Percentiles rank a stretch among this genome's conserved stretches.
phyloP scores from a whole-genome alignment of 2,797 vertebrate genomes.

The Enteromius trimaculatus region DNA sequence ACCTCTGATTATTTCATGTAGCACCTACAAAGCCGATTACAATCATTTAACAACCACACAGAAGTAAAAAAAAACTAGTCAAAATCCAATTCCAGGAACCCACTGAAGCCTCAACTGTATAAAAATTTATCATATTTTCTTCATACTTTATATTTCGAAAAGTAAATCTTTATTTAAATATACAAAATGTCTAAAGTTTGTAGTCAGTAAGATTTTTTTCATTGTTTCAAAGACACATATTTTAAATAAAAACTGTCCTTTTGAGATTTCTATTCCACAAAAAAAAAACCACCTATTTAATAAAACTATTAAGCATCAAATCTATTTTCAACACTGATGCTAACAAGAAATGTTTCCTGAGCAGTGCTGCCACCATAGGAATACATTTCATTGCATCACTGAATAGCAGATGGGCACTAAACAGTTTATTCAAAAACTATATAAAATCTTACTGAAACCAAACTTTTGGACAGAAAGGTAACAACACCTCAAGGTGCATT shows the following conservation, averaged over 20 bases:
- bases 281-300: neutral
- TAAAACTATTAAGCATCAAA: neutral
- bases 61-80: neutral
- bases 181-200: neutral
- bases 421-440: neutral
- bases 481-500: neutral
- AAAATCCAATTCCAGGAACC: slow-evolving; percentile 1
- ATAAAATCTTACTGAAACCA: neutral
- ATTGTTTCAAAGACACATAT: neutral
- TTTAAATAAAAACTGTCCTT: neutral
- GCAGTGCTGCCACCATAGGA: neutral
- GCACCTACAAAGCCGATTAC: neutral
- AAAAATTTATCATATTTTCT: neutral
- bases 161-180: neutral
- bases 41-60: slow-evolving; percentile 6
- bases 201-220: neutral
- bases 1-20: slow-evolving; percentile 7
- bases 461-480: neutral
- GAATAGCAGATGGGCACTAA: neutral
- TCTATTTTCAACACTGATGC: neutral
- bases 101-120: neutral
- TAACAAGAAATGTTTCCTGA: neutral
- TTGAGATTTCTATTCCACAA: neutral
- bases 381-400: neutral
- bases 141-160: neutral